Base-by-base conservation (phyloP, 1,140 invertebrate species). In the Microplitis mediator region DNA sequence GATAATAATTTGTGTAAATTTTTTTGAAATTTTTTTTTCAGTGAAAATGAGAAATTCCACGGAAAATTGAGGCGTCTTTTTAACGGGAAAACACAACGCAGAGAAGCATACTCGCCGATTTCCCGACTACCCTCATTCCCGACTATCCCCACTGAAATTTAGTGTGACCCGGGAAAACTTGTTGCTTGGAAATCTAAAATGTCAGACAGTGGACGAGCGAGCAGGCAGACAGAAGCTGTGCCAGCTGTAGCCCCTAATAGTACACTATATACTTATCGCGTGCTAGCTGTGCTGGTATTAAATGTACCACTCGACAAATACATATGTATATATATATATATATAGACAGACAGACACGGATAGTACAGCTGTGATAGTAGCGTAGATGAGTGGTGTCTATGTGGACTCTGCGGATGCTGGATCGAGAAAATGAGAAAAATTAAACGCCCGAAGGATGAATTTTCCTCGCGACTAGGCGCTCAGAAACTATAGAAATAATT, bases 401-500 rank as follows among this genome's bases (percentile, higher is more conserved):
- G 5, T 45, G 39, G 39, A 45, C 39, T 45, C 6, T 11, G 39
- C 23, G 54, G 54, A 69, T 61, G 5, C 39, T 45, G 39, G 39
- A 45, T 45, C 39, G 39, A 45, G 39, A 45, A 61, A 51, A 76
- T 72, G 77, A 82, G 81, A 80, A 84, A 84, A 82, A 82, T 77
- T 74, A 78, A 58, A 75, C 77, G 79, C 76, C 75, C 76, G 74
- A 74, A 78, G 69, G 65, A 61, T 9, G 81, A 81, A 80, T 84
- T 84, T 84, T 78, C 83, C 80, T 81, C 74, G 14, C 45, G 76
- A 84, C 62, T 78, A 84, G 83, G 82, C 76, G 72, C 73, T 5
- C 75, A 83, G 81, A 75, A 62, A n/a, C 11, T 23, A 52, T 76
- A 78, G 77, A 76, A 80, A 79, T 50, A 66, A 50, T 58, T 54